These are phyloP conservation scores for Meliscaeva auricollis DNA, from an alignment of 2,888 invertebrate genomes.

Conservation along the genomic window DNA sequence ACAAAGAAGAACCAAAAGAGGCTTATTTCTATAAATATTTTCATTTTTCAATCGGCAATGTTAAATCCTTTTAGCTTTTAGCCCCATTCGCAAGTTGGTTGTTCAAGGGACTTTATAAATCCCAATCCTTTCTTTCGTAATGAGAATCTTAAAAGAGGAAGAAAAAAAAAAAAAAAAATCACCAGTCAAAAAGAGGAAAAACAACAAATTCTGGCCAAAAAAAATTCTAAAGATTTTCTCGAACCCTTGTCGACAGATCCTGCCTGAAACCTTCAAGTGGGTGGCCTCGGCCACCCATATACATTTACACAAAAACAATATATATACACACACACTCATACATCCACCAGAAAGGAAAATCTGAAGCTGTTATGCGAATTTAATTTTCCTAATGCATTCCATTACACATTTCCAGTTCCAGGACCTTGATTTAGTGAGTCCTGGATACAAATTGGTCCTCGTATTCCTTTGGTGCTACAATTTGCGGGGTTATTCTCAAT, in stretches of 20 bases:
- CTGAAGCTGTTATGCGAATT: conserved; percentile 62
- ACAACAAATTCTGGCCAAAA: conserved; percentile 42
- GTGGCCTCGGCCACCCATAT: neutral
- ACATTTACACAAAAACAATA: neutral
- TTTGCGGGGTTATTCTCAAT: conserved; percentile 49
- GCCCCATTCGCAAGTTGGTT: conserved; percentile 18
- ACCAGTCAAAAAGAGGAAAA: too few species aligned
- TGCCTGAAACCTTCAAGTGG: conserved; percentile 45
- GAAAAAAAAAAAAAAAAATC: conserved; percentile 30
- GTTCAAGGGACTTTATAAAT: conserved; percentile 18
- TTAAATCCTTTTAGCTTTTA: conserved; percentile 36
- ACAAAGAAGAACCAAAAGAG: conserved; percentile 11
- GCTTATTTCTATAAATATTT: conserved; percentile 42
- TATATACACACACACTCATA: neutral
- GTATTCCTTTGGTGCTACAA: conserved; percentile 2
- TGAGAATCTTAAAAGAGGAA: conserved; percentile 7
- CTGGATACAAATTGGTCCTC: conserved; percentile 37
- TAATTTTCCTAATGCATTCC: conserved; percentile 76
- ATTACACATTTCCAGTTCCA: conserved; percentile 61
- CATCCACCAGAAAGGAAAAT: neutral
- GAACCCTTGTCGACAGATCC: conserved; percentile 41
- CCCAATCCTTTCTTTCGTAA: conserved; percentile 24
- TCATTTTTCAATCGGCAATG: conserved; percentile 31
- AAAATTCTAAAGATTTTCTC: conserved; percentile 49
- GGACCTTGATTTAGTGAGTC: conserved; percentile 61